phyloP scores from a whole-genome alignment of 2,888 invertebrate species.

The Melanotus villosus region DNA sequence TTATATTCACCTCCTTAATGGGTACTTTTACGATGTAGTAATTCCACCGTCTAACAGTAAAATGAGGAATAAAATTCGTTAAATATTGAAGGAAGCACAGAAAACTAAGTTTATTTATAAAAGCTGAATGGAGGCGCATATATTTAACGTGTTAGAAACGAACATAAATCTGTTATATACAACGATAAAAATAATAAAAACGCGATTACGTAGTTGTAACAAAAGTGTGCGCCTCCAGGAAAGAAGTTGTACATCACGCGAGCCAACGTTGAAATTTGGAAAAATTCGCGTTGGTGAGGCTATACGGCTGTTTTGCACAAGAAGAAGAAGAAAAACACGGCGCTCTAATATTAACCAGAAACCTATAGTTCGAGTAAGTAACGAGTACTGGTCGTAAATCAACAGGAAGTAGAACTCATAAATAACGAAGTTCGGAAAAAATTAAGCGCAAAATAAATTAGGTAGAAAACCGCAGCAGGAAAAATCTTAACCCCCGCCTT shows the following conservation, averaged over 20 bases:
- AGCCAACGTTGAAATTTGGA: background rate
- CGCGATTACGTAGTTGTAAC: no score
- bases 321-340: constrained; percentile 6
- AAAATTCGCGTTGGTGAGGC: background rate
- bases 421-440: constrained; percentile 45
- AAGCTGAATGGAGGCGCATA: background rate
- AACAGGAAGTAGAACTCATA: constrained; percentile 43
- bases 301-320: background rate
- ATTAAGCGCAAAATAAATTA: constrained; percentile 47
- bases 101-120: background rate
- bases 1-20: constrained; percentile 38
- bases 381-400: constrained; percentile 39
- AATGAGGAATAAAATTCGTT: constrained; percentile 29
- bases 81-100: constrained; percentile 24
- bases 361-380: constrained; percentile 10
- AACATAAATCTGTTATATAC: constrained; percentile 24
- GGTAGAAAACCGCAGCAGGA: constrained; percentile 43
- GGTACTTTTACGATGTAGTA: constrained; percentile 34
- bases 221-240: background rate
- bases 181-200: constrained; percentile 1
- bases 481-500: constrained; percentile 46
- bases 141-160: constrained; percentile 14
- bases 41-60: constrained; percentile 28
- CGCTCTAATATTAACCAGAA: constrained; percentile 6
- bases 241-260: constrained; percentile 2